phyloP scores from a whole-genome alignment of 2,888 invertebrate species.

The Drosophila colorata region DNA sequence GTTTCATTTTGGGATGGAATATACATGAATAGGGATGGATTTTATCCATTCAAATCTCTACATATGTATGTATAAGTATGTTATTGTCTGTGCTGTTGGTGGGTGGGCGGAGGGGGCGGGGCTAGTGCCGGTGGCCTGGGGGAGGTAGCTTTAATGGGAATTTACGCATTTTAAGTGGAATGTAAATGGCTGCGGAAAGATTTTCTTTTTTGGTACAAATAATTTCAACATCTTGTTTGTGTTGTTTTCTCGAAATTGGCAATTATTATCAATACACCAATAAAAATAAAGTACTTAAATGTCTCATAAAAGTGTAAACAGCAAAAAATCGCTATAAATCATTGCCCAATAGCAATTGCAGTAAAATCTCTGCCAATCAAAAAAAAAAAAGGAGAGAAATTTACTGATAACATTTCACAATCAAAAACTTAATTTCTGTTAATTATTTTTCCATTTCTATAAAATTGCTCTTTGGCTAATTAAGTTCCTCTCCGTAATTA shows the following conservation, averaged over 20 bases:
- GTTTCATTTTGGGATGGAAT: not conserved
- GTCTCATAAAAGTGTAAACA: slow-evolving; percentile 4
- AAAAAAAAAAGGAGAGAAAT: not conserved
- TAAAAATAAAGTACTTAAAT: slow-evolving; percentile 8
- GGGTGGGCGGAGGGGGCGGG: not conserved
- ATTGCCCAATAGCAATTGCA: slow-evolving; percentile 4
- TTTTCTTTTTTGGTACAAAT: not conserved
- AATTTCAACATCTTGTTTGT: slow-evolving; percentile 22
- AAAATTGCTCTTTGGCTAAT: slow-evolving; percentile 24
- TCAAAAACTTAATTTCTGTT: slow-evolving; percentile 22
- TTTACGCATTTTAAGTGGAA: slow-evolving; percentile 39
- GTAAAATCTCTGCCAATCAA: slow-evolving; percentile 1
- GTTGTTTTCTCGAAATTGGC: slow-evolving; percentile 21
- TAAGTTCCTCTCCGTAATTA: slow-evolving; percentile 18
- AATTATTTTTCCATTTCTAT: slow-evolving; percentile 13
- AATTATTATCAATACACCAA: slow-evolving; percentile 9
- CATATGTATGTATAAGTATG: slow-evolving; percentile 3
- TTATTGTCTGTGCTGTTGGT: slow-evolving; percentile 2
- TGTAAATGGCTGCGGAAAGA: slow-evolving; percentile 39
- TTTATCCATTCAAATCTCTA: slow-evolving; percentile 2
- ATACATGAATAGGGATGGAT: not conserved
- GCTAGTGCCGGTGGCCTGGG: not conserved
- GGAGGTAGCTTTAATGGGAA: slow-evolving; percentile 17
- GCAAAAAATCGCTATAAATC: slow-evolving; percentile 3
- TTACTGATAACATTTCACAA: slow-evolving; percentile 7